A percentile compares a stretch with the other conserved stretches of the same genome.
phyloP scores from a whole-genome alignment of 2,888 invertebrate genomes.

The Lissocephala sabroskyi region DNA sequence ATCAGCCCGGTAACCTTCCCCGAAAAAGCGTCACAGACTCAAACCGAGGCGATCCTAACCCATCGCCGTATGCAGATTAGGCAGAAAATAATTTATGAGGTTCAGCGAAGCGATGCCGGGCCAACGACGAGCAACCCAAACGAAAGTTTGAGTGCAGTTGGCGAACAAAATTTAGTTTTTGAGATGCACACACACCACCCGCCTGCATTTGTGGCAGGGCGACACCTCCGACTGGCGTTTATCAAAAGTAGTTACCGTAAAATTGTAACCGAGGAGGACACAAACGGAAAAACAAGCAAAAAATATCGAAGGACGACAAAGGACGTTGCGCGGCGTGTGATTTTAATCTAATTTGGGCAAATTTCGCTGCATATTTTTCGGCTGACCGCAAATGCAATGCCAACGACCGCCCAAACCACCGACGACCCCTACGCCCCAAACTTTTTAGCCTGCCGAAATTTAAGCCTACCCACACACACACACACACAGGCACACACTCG shows the following conservation, averaged over 20 bases:
- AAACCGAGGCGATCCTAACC: background rate
- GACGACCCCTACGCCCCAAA: conserved; percentile 1
- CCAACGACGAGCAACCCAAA: background rate
- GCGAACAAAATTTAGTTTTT: conserved; percentile 2
- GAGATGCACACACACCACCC: background rate
- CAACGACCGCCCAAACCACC: conserved; percentile 14
- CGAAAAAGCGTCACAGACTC: too few relatives aligned
- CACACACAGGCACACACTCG: conserved; percentile 1
- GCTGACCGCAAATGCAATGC: too few relatives aligned
- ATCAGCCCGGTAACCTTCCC: too few relatives aligned
- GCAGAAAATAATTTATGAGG: conserved; percentile 48
- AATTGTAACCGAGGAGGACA: conserved; percentile 31
- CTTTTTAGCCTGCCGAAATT: conserved; percentile 27
- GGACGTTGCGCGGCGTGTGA: conserved; percentile 15
- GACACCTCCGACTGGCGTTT: conserved; percentile 29
- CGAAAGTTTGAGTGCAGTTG: conserved; percentile 20
- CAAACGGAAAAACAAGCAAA: conserved; percentile 2
- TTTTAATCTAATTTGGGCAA: conserved; percentile 39
- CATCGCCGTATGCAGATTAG: conserved; percentile 43
- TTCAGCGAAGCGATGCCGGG: conserved; percentile 31
- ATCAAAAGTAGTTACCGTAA: conserved; percentile 50
- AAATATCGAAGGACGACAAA: background rate
- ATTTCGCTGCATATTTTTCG: conserved; percentile 27
- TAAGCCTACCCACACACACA: conserved; percentile 12
- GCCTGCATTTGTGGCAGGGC: too few relatives aligned